phyloP scores from a whole-genome alignment of 1,140 invertebrate species.

The Lordiphosa stackelbergi region DNA sequence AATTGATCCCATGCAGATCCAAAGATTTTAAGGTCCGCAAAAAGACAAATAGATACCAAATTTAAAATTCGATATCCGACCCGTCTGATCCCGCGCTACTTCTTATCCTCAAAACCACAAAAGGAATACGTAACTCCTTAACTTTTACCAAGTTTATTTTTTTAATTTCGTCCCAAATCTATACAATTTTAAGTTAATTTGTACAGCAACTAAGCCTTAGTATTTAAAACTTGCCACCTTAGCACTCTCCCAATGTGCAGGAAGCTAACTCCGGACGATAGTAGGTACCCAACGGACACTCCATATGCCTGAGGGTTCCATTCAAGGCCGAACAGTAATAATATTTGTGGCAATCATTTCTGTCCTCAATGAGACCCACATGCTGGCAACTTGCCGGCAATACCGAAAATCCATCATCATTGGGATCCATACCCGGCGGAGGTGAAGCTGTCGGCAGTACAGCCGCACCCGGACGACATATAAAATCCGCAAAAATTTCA shows the following conservation, averaged over 20 bases:
- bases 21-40: too few relatives aligned
- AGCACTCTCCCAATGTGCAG: constrained; percentile 58
- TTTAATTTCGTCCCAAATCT: too few relatives aligned
- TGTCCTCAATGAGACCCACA: constrained; percentile 54
- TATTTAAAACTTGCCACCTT: neutral
- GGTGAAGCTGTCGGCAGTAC: neutral
- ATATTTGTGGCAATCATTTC: constrained; percentile 58
- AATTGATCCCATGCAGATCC: too few relatives aligned
- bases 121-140: too few relatives aligned
- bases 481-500: constrained; percentile 60
- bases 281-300: constrained; percentile 59
- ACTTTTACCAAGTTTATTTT: too few relatives aligned
- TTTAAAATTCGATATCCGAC: too few relatives aligned
- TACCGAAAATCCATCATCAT: constrained; percentile 40
- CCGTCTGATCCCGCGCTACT: too few relatives aligned
- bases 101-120: too few relatives aligned
- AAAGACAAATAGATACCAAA: too few relatives aligned
- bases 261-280: constrained; percentile 40
- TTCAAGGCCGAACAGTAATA: constrained; percentile 68
- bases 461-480: constrained; percentile 36
- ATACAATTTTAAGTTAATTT: too few relatives aligned
- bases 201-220: neutral
- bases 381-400: constrained; percentile 42
- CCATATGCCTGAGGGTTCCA: constrained; percentile 41
- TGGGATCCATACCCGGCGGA: constrained; percentile 21